Conservation (phyloP, 2,113 vertebrate species). For the Odocoileus hemionus region DNA sequence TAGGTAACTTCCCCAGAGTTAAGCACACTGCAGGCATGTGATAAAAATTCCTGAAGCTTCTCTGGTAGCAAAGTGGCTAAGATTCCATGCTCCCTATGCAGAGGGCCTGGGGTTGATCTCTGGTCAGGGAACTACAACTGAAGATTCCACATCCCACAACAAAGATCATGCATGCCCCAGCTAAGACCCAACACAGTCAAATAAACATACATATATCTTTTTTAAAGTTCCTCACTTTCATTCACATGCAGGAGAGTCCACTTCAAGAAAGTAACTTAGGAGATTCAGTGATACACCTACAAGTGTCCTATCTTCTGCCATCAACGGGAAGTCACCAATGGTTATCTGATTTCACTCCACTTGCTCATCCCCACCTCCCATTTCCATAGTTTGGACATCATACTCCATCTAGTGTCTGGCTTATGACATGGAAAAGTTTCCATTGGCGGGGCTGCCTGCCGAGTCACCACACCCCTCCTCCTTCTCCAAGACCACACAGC, state of each 20-base stretch:
- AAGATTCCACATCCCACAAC: neutral
- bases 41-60: neutral
- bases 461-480: neutral
- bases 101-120: neutral
- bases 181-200: neutral
- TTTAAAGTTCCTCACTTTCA: neutral
- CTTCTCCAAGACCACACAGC: neutral
- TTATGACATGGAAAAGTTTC: neutral
- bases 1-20: neutral
- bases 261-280: neutral
- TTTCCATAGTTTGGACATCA: neutral
- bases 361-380: neutral
- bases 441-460: fast-evolving
- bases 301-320: neutral
- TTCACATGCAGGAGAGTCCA: neutral
- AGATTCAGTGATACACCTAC: neutral
- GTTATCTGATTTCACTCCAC: neutral
- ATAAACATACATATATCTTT: neutral
- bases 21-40: neutral
- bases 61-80: neutral
- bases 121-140: neutral
- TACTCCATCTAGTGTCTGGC: neutral
- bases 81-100: neutral
- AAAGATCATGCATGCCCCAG: neutral
- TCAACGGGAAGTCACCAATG: neutral